phyloP scores from a whole-genome alignment of 2,888 invertebrate species.

The Caenorhabditis becei region DNA sequence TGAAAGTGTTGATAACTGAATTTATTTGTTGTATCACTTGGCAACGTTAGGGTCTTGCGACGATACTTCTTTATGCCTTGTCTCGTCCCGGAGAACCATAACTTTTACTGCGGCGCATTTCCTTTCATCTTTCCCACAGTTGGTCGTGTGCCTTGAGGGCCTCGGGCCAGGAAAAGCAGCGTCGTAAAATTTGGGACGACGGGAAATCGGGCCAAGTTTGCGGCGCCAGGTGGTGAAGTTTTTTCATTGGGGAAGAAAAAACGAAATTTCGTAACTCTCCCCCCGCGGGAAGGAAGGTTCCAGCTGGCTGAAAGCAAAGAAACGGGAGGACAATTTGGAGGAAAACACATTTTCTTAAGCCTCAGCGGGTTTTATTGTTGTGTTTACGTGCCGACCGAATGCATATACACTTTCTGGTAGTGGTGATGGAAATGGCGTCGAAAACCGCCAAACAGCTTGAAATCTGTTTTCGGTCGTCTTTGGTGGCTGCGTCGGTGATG shows the following conservation, averaged over 20 bases:
- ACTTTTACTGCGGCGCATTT: slow-evolving; percentile 28
- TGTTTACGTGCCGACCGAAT: slow-evolving; percentile 54
- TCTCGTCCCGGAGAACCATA: slow-evolving; percentile 11
- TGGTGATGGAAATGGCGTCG: slow-evolving; percentile 20
- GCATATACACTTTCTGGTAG: slow-evolving; percentile 44
- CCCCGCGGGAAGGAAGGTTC: slow-evolving; percentile 15
- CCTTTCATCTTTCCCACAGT: slow-evolving; percentile 41
- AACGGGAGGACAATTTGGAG: slow-evolving; percentile 5
- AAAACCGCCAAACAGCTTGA: background rate
- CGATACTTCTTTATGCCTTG: background rate
- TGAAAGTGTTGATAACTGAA: background rate
- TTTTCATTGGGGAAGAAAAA: background rate
- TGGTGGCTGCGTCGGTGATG: background rate
- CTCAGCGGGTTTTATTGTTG: slow-evolving; percentile 52
- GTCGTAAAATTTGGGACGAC: background rate
- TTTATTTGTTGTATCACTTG: background rate
- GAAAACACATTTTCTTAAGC: slow-evolving; percentile 57
- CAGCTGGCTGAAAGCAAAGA: slow-evolving; percentile 10
- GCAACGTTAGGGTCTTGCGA: background rate
- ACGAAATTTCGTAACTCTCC: background rate
- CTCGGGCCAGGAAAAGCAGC: background rate
- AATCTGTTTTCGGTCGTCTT: slow-evolving; percentile 1
- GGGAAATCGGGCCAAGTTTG: slow-evolving; percentile 9
- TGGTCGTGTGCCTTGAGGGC: slow-evolving; percentile 10
- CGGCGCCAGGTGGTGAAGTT: slow-evolving; percentile 7